phyloP scores from a whole-genome alignment of 2,113 vertebrate genomes.

The Rattus rattus region DNA sequence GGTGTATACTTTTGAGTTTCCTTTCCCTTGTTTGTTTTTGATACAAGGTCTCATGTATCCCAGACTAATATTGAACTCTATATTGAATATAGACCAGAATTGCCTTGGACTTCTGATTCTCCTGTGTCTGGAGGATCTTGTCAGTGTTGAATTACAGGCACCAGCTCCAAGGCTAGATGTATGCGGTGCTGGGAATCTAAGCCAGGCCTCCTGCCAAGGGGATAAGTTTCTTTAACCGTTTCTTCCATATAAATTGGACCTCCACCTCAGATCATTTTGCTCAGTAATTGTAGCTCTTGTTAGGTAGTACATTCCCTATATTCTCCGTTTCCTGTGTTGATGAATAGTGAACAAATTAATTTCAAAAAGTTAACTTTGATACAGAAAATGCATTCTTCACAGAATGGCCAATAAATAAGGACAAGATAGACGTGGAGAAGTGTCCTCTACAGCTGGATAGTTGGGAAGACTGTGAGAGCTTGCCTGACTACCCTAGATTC shows the following conservation, averaged over 20 bases:
- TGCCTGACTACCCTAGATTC: background rate
- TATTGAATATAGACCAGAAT: background rate
- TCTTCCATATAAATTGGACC: background rate
- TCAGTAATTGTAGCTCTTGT: background rate
- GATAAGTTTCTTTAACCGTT: background rate
- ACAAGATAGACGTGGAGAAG: background rate
- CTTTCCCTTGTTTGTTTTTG: background rate
- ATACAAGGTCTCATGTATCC: background rate
- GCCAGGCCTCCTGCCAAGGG: too few species aligned
- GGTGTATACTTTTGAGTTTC: background rate
- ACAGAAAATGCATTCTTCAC: constrained; percentile 2
- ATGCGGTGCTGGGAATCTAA: background rate
- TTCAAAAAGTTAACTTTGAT: background rate
- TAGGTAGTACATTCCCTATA: background rate
- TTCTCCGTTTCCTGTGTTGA: background rate
- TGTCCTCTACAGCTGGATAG: background rate
- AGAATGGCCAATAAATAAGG: background rate
- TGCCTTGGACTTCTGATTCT: too few species aligned
- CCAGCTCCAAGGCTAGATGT: background rate
- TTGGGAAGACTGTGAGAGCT: background rate
- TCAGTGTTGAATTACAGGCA: background rate
- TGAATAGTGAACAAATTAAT: background rate
- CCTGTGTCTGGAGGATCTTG: background rate
- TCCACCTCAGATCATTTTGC: background rate
- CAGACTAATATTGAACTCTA: background rate